These are phyloP conservation scores for Chaetops frenatus DNA, from an alignment of 2,113 vertebrate species.

Conservation along the genomic window DNA sequence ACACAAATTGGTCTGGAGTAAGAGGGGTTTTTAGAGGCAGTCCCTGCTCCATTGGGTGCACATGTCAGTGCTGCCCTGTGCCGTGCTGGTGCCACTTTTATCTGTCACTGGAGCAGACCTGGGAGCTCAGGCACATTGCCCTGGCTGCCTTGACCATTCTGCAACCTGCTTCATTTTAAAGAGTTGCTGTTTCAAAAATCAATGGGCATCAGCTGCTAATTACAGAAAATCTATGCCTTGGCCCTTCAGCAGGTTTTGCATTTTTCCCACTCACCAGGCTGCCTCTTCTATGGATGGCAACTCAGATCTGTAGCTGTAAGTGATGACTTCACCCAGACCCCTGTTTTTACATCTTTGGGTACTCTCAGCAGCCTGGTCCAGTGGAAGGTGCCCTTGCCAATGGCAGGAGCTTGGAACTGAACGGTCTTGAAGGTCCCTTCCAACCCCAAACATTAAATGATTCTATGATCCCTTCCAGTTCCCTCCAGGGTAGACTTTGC, in stretches of 20 bases:
- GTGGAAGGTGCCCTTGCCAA: background rate
- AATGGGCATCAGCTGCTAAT: conserved; percentile 50
- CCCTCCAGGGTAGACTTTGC: background rate
- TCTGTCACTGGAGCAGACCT: background rate
- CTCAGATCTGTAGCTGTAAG: background rate
- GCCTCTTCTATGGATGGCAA: background rate
- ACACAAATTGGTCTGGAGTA: background rate
- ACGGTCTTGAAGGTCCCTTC: background rate
- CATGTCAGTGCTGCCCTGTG: background rate
- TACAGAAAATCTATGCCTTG: conserved; percentile 47
- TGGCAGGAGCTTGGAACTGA: background rate
- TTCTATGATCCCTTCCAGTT: background rate
- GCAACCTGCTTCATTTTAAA: background rate
- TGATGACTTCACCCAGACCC: background rate
- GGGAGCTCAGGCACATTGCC: background rate
- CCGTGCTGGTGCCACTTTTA: background rate
- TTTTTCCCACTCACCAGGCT: background rate
- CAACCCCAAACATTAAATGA: background rate
- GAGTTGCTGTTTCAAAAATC: conserved; percentile 52
- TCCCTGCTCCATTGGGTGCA: background rate
- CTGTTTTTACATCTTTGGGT: background rate
- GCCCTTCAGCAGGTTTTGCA: conserved; percentile 20
- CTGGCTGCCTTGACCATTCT: background rate
- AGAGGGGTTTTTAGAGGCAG: background rate
- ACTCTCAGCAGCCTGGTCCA: background rate